These are phyloP conservation scores for Heliconius eleuchia DNA, from an alignment of 1,140 invertebrate species.

Conservation along the genomic window DNA sequence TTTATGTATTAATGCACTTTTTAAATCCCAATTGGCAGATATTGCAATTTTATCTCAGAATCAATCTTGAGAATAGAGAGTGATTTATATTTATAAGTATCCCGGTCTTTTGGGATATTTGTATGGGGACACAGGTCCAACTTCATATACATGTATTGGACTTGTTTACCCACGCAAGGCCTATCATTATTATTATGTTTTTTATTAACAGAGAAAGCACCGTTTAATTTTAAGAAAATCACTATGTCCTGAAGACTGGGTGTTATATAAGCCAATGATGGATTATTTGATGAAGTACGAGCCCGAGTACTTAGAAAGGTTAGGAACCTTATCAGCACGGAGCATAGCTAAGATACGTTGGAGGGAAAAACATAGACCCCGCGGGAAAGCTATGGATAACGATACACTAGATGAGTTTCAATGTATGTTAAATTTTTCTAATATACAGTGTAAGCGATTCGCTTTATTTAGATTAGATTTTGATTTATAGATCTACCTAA, in stretches of 20 bases:
- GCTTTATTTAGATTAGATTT: no score
- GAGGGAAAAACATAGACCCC: conserved; percentile 34
- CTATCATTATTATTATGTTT: conserved; percentile 5
- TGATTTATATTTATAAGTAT: no score
- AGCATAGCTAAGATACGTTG: conserved; percentile 33
- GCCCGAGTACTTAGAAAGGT: conserved; percentile 50
- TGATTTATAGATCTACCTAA: no score
- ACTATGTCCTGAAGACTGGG: conserved; percentile 51
- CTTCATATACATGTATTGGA: no score
- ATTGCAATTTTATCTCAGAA: no score
- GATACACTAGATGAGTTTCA: conserved; percentile 60
- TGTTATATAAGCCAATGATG: conserved; percentile 57
- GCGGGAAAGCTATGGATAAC: conserved; percentile 40
- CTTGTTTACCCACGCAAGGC: no score
- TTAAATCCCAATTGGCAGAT: no score
- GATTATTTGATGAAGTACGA: conserved; percentile 59
- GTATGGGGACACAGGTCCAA: no score
- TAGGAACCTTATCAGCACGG: conserved; percentile 43
- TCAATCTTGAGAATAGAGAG: no score
- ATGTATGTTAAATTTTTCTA: conserved; percentile 35
- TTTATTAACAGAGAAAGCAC: conserved; percentile 63
- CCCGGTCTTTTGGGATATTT: no score
- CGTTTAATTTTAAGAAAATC: conserved; percentile 57
- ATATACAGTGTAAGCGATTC: no score
- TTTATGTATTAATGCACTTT: no score